phyloP scores from a whole-genome alignment of 2,888 invertebrate genomes.

The Temnothorax ravouxi region DNA sequence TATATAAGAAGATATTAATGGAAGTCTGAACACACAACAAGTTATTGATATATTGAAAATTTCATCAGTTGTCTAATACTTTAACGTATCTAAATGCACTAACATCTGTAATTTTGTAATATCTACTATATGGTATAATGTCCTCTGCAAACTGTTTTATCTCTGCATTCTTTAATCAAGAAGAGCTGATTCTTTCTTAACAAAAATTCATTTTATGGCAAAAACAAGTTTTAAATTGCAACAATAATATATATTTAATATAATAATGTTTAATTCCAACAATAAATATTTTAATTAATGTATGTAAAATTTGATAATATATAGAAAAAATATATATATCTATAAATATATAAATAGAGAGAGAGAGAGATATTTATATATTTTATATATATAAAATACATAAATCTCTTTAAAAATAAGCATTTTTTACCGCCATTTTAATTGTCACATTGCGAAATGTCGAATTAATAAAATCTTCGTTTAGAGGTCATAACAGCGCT shows the following conservation, averaged over 20 bases:
- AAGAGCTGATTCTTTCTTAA: not conserved
- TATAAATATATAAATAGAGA: no score
- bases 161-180: not conserved
- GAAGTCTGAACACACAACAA: not conserved
- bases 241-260: not conserved
- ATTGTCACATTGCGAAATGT: not conserved
- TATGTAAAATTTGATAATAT: no score
- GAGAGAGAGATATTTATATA: no score
- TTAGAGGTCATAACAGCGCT: constrained; percentile 15
- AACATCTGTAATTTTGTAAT: not conserved
- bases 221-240: not conserved
- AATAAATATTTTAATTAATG: no score
- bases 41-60: not conserved
- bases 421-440: not conserved
- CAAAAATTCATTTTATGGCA: not conserved
- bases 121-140: not conserved
- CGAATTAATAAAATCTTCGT: constrained; percentile 29
- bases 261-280: no score
- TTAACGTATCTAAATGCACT: not conserved
- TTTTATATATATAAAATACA: no score
- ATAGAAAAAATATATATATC: no score
- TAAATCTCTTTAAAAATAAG: not conserved
- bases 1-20: not conserved
- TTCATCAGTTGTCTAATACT: not conserved
- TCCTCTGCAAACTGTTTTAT: not conserved